Base-by-base conservation (phyloP, 2,888 invertebrate species). In the Nineta flava region DNA sequence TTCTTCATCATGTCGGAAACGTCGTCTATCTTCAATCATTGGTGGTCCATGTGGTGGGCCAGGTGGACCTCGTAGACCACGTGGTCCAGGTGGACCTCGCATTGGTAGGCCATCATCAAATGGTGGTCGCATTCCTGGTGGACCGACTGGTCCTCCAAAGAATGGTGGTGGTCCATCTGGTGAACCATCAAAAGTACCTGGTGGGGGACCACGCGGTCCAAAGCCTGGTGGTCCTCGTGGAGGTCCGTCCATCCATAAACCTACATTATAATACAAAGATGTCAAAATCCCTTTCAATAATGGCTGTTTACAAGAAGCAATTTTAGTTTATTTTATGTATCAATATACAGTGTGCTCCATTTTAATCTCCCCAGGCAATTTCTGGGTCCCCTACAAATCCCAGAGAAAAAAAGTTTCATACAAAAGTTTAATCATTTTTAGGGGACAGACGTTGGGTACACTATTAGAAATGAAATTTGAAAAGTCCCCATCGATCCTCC, bases 191-290 rank as follows among this genome's bases (percentile, higher is more conserved):
- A 69, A 69, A 1, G 57, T 67, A 65, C 69, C 52, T 5, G 26
- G 26, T 26, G 26, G 26, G 4, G 26, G 26, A 53, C 59, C 61
- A 44, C 59, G 56, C n/a, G 60, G 60, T 34, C 55, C 53, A 47
- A 70, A 71, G 58, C 70, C 71, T 56, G 71, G 72, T 4, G 71
- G 61, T 3, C 69, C 68, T 13, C 67, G 68, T 53, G 67, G 69
- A 2, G 62, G 50, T 43, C 50, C 66, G 61, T 53, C 70, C 65
- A 53, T 69, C 73, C 71, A 74, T 47, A 58, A 58, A 41, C 59
- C 62, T 61, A 54, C 41, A 48, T 34, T 15, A 48, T 41, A 42
- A 42, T 3, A 45, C 40, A 49, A 7, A 26, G 26, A 26, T 26
- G 7, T 26, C 4, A 26, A 26, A 26, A 26, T 26, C 26, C 4